Percentiles rank a stretch among this genome's conserved stretches.
These are phyloP conservation scores for Oscheius sp. DNA, from an alignment of 2,888 invertebrate genomes.

Conservation along the genomic window DNA sequence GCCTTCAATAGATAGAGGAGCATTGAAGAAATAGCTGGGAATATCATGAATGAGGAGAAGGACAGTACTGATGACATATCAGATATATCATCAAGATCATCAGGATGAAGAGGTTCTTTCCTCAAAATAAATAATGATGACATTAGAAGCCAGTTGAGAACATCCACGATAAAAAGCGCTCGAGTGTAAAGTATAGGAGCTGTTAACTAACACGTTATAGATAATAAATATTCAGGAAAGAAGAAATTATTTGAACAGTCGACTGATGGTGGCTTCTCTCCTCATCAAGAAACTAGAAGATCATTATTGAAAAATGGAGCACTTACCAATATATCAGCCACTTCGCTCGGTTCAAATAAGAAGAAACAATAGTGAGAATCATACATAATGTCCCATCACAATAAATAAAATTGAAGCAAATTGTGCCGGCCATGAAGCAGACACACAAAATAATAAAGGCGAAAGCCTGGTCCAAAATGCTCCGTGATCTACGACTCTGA, in stretches of 20 bases:
- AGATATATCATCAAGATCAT: conserved; percentile 14
- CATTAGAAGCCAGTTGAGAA: conserved; percentile 3
- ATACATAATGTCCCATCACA: background rate
- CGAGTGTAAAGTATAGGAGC: no score
- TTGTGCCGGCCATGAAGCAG: conserved; percentile 11
- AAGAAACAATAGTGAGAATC: background rate
- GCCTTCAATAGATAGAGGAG: background rate
- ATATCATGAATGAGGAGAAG: conserved; percentile 2
- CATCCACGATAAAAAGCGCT: background rate
- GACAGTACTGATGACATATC: background rate
- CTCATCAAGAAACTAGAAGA: conserved; percentile 17
- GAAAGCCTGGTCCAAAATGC: conserved; percentile 14
- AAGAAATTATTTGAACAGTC: background rate
- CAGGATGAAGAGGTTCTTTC: no score
- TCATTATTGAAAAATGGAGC: background rate
- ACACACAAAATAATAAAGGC: conserved; percentile 16
- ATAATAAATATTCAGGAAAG: background rate
- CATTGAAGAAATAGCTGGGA: background rate
- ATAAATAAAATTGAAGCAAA: background rate
- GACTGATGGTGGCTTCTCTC: conserved; percentile 15
- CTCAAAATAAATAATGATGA: background rate
- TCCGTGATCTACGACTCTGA: background rate
- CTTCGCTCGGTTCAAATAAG: conserved; percentile 8
- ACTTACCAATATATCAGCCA: conserved; percentile 19
- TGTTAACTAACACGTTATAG: no score